Conservation (phyloP, 2,113 vertebrate genomes). For the Sylvilagus bachmani region DNA sequence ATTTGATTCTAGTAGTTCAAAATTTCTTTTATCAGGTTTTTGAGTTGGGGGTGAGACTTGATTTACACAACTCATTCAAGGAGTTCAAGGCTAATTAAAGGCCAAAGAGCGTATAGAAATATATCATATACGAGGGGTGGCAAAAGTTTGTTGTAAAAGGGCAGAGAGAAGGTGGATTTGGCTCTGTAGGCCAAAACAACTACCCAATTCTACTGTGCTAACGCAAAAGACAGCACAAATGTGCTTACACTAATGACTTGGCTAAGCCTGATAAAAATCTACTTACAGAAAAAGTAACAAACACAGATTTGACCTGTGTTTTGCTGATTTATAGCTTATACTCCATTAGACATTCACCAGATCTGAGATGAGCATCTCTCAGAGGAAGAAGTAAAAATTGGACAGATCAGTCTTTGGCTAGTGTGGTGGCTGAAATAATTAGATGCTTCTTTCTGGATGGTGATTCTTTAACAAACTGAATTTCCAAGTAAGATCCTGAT, state of each 20-base stretch:
- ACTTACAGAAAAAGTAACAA: slow-evolving; percentile 5
- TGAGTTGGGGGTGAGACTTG: background rate
- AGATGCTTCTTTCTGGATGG: background rate
- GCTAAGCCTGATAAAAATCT: background rate
- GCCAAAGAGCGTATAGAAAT: background rate
- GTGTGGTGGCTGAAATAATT: background rate
- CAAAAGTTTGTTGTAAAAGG: background rate
- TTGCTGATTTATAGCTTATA: background rate
- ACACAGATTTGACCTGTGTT: background rate
- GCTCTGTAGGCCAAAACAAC: background rate
- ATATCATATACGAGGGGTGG: background rate
- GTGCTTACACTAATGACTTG: background rate
- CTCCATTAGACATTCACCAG: background rate
- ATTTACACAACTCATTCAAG: background rate
- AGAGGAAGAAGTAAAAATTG: background rate
- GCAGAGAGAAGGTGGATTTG: background rate
- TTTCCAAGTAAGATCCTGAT: background rate
- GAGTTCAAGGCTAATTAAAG: background rate
- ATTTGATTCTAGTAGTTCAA: background rate
- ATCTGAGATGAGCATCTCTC: background rate
- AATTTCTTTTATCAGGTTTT: background rate
- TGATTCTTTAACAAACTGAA: slow-evolving; percentile 44
- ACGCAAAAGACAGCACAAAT: background rate
- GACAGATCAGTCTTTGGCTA: background rate
- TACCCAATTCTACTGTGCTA: background rate